Evolutionary conservation across 2,797 vertebrate species (phyloP).

Genomic region (Emys orbicularis): DNA sequence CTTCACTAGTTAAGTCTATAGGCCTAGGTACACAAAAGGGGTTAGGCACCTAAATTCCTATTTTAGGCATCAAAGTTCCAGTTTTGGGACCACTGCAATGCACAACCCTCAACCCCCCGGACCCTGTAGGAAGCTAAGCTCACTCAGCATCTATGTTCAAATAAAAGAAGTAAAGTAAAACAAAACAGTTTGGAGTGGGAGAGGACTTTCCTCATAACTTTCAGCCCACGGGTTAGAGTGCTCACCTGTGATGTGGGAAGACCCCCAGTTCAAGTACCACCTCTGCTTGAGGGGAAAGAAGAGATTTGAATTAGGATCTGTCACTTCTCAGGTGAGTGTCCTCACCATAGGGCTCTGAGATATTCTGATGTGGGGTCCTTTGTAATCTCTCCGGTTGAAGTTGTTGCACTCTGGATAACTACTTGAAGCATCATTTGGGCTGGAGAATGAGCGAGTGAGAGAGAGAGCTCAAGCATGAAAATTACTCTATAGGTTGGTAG

Average conservation of each 20-base stretch:
- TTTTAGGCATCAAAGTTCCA: not conserved
- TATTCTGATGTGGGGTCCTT: not conserved
- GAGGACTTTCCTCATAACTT: not conserved
- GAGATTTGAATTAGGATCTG: not conserved
- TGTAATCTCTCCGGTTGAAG: not conserved
- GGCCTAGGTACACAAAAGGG: not conserved
- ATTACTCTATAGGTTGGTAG: not conserved
- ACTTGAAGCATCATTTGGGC: not conserved
- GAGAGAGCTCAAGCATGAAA: not conserved
- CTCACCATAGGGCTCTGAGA: not conserved
- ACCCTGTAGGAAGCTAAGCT: too few relatives aligned
- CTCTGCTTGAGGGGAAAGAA: not conserved
- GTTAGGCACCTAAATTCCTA: not conserved
- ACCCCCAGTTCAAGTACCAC: not conserved
- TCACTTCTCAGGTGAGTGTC: not conserved
- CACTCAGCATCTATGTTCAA: too few relatives aligned
- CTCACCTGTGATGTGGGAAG: not conserved
- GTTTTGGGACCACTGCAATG: not conserved
- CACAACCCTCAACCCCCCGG: too few relatives aligned
- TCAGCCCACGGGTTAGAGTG: not conserved
- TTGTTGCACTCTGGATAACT: not conserved
- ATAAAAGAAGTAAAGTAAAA: not conserved
- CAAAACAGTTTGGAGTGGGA: not conserved
- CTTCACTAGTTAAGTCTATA: slow-evolving; percentile 3
- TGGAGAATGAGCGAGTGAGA: not conserved